These are phyloP conservation scores for Colius striatus DNA, from an alignment of 2,113 vertebrate genomes.

Conservation along the genomic window DNA sequence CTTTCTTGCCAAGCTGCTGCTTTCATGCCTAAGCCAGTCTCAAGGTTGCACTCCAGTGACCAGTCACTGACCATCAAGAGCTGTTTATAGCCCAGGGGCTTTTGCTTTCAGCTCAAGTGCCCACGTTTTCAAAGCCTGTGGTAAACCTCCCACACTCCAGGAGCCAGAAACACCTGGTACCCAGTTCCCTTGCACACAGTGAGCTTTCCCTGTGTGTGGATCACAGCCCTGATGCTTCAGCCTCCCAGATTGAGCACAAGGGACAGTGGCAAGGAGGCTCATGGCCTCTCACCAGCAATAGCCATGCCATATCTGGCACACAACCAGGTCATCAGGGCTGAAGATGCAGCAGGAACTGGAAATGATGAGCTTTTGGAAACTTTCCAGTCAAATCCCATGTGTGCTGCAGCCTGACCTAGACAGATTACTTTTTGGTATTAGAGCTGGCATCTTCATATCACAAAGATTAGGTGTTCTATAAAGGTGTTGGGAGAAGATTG, in stretches of 20 bases:
- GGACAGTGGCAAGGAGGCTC: background rate
- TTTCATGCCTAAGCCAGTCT: background rate
- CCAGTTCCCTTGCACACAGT: background rate
- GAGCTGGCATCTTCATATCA: background rate
- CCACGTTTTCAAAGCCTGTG: background rate
- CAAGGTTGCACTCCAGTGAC: background rate
- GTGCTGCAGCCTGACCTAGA: background rate
- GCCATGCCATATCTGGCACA: background rate
- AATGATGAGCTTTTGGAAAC: background rate
- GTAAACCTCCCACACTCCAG: background rate
- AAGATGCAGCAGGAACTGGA: background rate
- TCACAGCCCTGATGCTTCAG: background rate
- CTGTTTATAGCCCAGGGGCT: background rate
- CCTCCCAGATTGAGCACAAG: background rate
- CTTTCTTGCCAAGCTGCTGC: background rate
- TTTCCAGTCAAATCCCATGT: background rate
- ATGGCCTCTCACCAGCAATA: background rate
- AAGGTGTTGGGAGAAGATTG: background rate
- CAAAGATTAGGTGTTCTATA: conserved; percentile 12
- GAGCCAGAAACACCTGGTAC: background rate
- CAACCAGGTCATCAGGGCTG: background rate
- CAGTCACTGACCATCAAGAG: background rate
- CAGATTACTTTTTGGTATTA: conserved; percentile 42
- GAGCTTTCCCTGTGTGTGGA: accelerated
- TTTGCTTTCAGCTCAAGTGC: background rate